Percentiles rank a stretch among this genome's conserved stretches.
Conservation (phyloP, 2,797 vertebrate species). For the Karalla daura region DNA sequence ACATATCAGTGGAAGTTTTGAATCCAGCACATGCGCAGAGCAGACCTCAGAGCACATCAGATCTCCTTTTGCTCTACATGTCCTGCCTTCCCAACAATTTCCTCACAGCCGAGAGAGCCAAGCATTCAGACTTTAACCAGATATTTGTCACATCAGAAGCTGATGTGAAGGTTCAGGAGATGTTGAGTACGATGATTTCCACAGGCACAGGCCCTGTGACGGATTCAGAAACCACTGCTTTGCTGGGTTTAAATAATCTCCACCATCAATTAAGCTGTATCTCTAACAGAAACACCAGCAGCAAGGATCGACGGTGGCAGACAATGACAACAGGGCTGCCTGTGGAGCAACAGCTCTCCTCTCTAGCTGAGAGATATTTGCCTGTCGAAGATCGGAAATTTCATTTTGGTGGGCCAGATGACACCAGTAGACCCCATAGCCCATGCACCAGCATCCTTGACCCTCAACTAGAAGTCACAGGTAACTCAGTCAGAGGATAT, state of each 20-base stretch:
- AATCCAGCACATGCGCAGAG: constrained; percentile 89
- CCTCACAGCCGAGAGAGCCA: constrained; percentile 88
- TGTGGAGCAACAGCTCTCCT: constrained; percentile 87
- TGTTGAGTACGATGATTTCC: constrained; percentile 92
- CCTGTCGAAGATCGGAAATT: constrained; percentile 88
- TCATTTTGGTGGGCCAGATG: constrained; percentile 90
- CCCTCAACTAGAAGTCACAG: constrained; percentile 91
- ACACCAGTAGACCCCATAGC: constrained; percentile 91
- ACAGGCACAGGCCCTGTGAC: constrained; percentile 53
- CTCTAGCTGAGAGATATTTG: constrained; percentile 59
- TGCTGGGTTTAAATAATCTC: constrained; percentile 90
- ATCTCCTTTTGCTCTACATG: constrained; percentile 94
- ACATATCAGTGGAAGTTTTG: constrained; percentile 86
- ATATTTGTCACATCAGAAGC: constrained; percentile 90
- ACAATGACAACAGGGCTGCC: constrained; percentile 93
- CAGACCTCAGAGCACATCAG: no score
- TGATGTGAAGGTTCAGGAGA: constrained; percentile 93
- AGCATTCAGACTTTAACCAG: constrained; percentile 89
- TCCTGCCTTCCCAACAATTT: constrained; percentile 94
- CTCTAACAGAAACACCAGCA: constrained; percentile 90
- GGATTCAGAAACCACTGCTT: constrained; percentile 90
- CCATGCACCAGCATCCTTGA: constrained; percentile 90
- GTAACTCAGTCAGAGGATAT: constrained; percentile 75
- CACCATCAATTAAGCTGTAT: constrained; percentile 92
- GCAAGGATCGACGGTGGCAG: constrained; percentile 94